Base-by-base conservation (phyloP, 2,113 vertebrate genomes). In the Terrapene triunguis region DNA sequence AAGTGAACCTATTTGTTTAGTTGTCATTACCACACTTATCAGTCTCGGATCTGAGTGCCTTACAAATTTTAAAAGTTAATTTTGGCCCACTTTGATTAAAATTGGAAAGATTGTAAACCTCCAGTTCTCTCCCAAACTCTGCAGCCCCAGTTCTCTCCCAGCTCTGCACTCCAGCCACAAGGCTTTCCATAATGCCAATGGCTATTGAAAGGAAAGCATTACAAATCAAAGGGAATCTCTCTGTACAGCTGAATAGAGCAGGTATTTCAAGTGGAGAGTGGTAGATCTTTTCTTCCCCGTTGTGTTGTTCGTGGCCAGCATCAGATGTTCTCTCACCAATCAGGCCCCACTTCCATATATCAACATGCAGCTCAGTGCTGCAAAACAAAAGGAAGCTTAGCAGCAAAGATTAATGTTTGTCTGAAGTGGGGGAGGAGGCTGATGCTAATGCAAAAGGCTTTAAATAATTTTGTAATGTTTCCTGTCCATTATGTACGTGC, bases 371-470 rank as follows among this genome's bases (percentile, higher is more conserved):
- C 8, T 93, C 80, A 97, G 55, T 57, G 82, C 38, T 85, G 3
- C 42, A 92, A 91, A 96, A 85, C 47, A 95, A 97, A 95, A 78
- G 87, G 79, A 74, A 95, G 78, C 32, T 92, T 54, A 85, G 74
- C 76, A 91, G 32, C 38, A 82, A 95, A 95, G 53, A 92, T 87
- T 83, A 93, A 48, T 89, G 84, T 88, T 88, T 84, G 7, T 27
- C 53, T 88, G 69, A 88, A 86, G n/a, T 35, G 13, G 10, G 5
- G 69, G 10, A 5, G 44, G 92, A 93, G 32, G 54, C 54, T 25
- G 74, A 90, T 55, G 5, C 65, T 85, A 93, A 94, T 13, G 88
- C 12, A 21, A 89, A 94, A 91, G 38, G 25, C 17, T 88, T 84
- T 47, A 94, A 80, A 21, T 82, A 87, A 62, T 89, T 21, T 79